A percentile compares a stretch with the other conserved stretches of the same genome.
Conservation (phyloP, 2,113 vertebrate species). For the Eptesicus fuscus region DNA sequence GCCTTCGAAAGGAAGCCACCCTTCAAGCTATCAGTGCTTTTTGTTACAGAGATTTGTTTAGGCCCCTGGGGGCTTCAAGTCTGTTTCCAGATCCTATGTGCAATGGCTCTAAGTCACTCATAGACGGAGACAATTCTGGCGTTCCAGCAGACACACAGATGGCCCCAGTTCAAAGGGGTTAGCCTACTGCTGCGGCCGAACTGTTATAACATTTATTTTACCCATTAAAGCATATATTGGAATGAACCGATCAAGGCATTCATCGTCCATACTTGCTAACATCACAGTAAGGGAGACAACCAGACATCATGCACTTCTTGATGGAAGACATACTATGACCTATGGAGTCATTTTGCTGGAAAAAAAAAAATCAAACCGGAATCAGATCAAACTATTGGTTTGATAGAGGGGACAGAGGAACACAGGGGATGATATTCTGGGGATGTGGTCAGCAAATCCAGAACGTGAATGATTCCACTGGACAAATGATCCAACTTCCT, state of each 20-base stretch:
- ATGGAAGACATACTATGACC: not conserved
- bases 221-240: not conserved
- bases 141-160: not conserved
- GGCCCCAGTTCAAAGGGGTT: not conserved
- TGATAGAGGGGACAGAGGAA: not conserved
- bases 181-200: not conserved
- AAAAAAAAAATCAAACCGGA: not conserved
- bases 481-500: not conserved
- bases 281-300: not conserved
- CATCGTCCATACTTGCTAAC: not conserved
- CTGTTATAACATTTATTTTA: not conserved
- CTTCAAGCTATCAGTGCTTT: constrained; percentile 54
- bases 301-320: not conserved
- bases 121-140: not conserved
- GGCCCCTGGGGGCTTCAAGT: constrained; percentile 7
- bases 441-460: not conserved
- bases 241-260: not conserved
- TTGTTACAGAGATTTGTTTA: constrained; percentile 27
- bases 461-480: not conserved
- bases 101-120: not conserved
- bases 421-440: not conserved
- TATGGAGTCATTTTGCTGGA: not conserved
- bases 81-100: constrained; percentile 2
- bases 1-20: constrained; percentile 55
- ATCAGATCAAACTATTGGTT: not conserved